Base-by-base conservation (phyloP, 2,797 vertebrate species). In the Halcyon leucocephala region DNA sequence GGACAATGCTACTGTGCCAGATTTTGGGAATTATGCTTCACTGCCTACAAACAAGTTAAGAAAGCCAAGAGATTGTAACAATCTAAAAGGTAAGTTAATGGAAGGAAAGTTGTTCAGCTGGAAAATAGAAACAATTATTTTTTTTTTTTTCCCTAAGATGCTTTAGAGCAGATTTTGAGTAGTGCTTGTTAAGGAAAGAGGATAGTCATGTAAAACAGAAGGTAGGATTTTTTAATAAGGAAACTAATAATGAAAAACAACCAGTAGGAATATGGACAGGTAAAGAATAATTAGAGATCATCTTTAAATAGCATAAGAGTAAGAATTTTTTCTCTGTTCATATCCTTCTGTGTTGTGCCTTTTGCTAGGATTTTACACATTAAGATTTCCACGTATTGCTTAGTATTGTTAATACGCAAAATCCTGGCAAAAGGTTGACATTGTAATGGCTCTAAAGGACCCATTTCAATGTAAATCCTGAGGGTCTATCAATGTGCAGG, bases 401-500 rank as follows among this genome's bases (percentile, higher is more conserved):
- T 96, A 96, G 94, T 96, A 95, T 95, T 97, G 96, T 97, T 97
- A 95, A 97, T 93, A 91, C 76, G 0, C 58, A 67, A 90, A 96
- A 96, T 97, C 93, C 86, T 94, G 82, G 94, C 74, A 72, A 96
- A 94, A 97, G 77, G 94, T 87, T 96, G 92, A 90, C 89, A 90
- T 97, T 65, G 77, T 95, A 94, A 96, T 97, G 96, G 95, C 88
- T 97, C 96, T 97, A 97, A 97, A 97, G 90, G 88, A 83, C 82
- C 90, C 72, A 88, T 94, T 95, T 97, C 90, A 86, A 94, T 89
- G 93, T 96, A 97, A 97, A 97, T 97, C 90, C 92, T 96, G 51
- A 95, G 61, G 88, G 58, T 94, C 97, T 97, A 94, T 98, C 96
- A 94, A 52, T 95, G 92, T 90, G 92, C 93, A 91, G 81, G 79